phyloP scores from a whole-genome alignment of 2,113 vertebrate genomes.

The Hippocampus mohnikei region DNA sequence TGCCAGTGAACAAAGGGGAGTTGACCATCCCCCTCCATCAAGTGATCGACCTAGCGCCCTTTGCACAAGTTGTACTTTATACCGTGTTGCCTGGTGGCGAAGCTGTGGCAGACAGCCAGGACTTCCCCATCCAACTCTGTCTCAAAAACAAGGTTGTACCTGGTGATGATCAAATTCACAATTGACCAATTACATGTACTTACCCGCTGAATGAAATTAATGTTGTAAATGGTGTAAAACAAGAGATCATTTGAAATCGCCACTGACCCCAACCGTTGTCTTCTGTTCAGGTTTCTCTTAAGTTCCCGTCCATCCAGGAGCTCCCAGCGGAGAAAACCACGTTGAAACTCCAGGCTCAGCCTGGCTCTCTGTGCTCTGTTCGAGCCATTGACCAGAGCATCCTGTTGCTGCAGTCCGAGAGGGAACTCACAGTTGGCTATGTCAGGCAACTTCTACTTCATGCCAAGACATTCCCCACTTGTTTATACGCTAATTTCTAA shows the following conservation, averaged over 20 bases:
- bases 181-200: too few relatives aligned
- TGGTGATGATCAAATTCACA: background rate
- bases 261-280: background rate
- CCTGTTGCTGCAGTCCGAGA: conserved; percentile 69
- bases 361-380: conserved; percentile 80
- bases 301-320: conserved; percentile 68
- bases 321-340: conserved; percentile 70
- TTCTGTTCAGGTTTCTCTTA: conserved; percentile 74
- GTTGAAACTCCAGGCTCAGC: conserved; percentile 72
- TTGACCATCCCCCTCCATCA: conserved; percentile 61
- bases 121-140: conserved; percentile 75
- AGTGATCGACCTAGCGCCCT: conserved; percentile 68
- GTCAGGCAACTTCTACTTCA: conserved; percentile 39
- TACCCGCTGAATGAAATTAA: background rate
- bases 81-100: conserved; percentile 73
- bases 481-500: background rate
- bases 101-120: conserved; percentile 77
- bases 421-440: conserved; percentile 61
- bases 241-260: background rate
- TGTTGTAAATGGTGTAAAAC: too few relatives aligned
- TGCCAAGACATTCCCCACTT: background rate
- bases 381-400: conserved; percentile 79
- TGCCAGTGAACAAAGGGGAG: conserved; percentile 70
- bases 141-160: conserved; percentile 79
- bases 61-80: conserved; percentile 80